Percentiles rank a stretch among this genome's conserved stretches.
phyloP scores from a whole-genome alignment of 2,888 invertebrate species.

The Busseola fusca region DNA sequence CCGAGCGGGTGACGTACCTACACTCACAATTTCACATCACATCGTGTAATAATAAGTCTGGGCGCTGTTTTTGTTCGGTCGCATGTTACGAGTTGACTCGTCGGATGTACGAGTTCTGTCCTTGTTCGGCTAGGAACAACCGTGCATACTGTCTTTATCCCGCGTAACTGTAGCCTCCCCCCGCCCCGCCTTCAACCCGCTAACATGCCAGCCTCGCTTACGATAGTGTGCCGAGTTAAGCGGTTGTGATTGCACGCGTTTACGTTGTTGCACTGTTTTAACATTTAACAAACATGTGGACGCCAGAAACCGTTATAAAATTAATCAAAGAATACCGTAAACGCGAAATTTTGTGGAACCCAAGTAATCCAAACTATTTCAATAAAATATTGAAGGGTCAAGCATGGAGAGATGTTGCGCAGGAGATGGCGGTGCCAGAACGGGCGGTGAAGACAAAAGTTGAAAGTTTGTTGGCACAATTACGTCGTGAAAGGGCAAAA shows the following conservation, averaged over 20 bases:
- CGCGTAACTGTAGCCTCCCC: background rate
- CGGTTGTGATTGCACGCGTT: background rate
- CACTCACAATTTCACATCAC: background rate
- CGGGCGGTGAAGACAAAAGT: background rate
- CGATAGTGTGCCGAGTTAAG: background rate
- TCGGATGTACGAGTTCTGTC: background rate
- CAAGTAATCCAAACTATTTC: background rate
- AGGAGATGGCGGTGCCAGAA: background rate
- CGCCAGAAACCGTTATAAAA: background rate
- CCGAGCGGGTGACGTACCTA: background rate
- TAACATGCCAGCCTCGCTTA: background rate
- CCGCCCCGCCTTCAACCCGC: background rate
- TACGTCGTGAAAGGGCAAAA: conserved; percentile 7
- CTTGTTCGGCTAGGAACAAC: conserved; percentile 1
- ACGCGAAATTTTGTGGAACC: conserved; percentile 2
- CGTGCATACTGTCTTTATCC: background rate
- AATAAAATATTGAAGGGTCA: background rate
- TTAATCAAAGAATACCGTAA: conserved; percentile 6
- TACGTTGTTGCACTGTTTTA: background rate
- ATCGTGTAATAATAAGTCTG: background rate
- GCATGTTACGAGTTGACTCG: background rate
- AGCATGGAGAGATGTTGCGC: background rate
- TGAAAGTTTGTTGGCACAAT: background rate
- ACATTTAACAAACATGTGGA: background rate
- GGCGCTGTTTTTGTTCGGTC: background rate